Evolutionary conservation across 2,113 vertebrate species (phyloP).

Genomic region (Sterna hirundo): DNA sequence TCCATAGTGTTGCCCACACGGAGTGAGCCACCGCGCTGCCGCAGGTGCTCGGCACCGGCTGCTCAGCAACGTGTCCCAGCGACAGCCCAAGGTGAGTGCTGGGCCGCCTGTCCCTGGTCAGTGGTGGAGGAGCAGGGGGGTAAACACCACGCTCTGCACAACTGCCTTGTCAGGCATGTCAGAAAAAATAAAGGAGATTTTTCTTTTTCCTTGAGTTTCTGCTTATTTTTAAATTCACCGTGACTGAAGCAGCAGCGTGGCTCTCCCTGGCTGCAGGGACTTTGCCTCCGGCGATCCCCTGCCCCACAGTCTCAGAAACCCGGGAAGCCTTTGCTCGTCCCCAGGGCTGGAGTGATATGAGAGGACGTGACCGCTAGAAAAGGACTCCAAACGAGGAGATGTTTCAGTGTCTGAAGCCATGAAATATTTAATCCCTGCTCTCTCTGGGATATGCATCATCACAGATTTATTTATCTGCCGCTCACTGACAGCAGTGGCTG

Average conservation of each 20-base stretch:
- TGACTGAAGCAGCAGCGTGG: background rate
- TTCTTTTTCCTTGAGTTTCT: background rate
- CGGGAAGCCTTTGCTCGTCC: background rate
- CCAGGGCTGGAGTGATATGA: background rate
- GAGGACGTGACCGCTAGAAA: background rate
- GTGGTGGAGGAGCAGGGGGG: background rate
- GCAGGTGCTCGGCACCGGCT: accelerated
- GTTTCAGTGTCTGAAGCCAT: background rate
- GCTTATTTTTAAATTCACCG: background rate
- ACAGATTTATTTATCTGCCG: conserved; percentile 39
- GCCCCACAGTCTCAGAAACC: accelerated
- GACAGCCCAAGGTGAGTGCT: background rate
- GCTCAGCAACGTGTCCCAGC: background rate
- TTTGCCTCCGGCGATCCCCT: background rate
- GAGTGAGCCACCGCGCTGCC: accelerated
- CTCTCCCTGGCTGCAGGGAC: background rate
- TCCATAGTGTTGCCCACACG: background rate
- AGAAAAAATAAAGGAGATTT: background rate
- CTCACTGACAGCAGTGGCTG: conserved; percentile 24
- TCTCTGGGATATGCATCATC: conserved; percentile 40
- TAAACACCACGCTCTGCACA: background rate
- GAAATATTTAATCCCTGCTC: conserved; percentile 50
- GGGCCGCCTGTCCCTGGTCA: background rate
- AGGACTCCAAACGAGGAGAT: background rate
- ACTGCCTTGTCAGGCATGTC: background rate